Conservation (phyloP, 2,113 vertebrate genomes). For the Grantiella picta region DNA sequence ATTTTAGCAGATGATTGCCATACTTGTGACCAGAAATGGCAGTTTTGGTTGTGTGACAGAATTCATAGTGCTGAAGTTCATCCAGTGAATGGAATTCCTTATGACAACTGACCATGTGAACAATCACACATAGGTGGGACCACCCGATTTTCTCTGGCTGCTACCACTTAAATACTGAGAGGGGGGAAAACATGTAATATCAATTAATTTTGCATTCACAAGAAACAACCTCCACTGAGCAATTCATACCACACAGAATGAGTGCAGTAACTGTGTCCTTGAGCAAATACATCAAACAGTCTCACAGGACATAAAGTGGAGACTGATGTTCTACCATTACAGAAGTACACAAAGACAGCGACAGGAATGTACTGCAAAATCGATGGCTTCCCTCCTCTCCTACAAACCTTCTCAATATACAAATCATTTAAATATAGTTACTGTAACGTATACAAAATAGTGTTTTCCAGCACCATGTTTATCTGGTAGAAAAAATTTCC, state of each 20-base stretch:
- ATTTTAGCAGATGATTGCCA: neutral
- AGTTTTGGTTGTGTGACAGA: neutral
- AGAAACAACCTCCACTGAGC: neutral
- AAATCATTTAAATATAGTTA: neutral
- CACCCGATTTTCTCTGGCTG: neutral
- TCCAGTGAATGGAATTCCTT: neutral
- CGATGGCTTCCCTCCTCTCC: neutral
- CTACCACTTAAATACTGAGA: neutral
- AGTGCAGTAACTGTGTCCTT: neutral
- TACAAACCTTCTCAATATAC: neutral
- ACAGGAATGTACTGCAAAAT: neutral
- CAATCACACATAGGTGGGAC: neutral
- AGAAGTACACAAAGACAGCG: neutral
- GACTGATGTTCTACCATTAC: neutral
- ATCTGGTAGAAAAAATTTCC: neutral
- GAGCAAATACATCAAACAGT: neutral
- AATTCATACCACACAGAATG: neutral
- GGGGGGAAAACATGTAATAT: neutral
- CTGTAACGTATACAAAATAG: neutral
- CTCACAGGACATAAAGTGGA: neutral
- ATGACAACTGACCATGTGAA: neutral
- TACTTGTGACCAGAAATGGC: neutral
- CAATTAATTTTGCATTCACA: neutral
- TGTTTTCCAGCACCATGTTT: neutral
- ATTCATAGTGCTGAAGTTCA: neutral